phyloP scores from a whole-genome alignment of 2,888 invertebrate species.

The Mantis religiosa region DNA sequence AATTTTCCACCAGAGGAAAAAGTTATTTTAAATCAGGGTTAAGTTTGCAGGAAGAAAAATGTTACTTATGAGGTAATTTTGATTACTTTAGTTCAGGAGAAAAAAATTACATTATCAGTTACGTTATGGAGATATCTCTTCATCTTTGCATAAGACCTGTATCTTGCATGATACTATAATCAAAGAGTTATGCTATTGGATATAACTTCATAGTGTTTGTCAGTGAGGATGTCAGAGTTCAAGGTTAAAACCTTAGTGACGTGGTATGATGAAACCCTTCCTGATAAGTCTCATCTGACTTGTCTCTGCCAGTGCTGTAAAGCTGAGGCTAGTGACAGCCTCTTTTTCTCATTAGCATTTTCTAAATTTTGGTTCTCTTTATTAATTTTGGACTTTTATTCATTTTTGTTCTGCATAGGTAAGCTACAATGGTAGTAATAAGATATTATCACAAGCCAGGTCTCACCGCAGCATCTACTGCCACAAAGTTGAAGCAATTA shows the following conservation, averaged over 20 bases:
- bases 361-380: background rate
- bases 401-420: background rate
- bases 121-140: background rate
- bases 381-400: background rate
- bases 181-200: background rate
- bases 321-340: background rate
- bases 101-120: background rate
- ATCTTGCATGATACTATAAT: background rate
- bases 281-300: background rate
- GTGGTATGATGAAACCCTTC: background rate
- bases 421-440: conserved; percentile 31
- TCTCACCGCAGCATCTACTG: conserved; percentile 35
- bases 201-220: background rate
- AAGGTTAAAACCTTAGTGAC: background rate
- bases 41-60: too few species aligned
- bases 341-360: background rate
- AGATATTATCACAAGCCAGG: conserved; percentile 39
- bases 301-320: background rate
- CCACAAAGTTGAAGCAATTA: conserved; percentile 36
- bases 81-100: too few species aligned
- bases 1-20: too few species aligned
- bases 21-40: too few species aligned
- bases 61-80: too few species aligned
- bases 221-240: background rate
- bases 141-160: background rate